Evolutionary conservation across 2,888 invertebrate species (phyloP).

Genomic region (Lysandra bellargus): DNA sequence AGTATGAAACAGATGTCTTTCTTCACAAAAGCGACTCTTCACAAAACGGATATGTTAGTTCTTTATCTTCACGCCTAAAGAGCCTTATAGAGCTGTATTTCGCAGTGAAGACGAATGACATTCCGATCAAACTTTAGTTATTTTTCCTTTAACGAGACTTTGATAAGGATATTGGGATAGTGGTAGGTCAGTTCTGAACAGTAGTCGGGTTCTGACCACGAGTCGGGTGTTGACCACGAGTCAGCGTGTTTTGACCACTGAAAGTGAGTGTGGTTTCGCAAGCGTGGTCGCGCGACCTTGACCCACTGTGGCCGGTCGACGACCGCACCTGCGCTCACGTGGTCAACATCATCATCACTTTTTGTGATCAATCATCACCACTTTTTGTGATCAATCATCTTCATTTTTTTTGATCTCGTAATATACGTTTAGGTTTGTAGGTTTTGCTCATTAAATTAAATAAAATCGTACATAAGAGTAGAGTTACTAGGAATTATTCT

Average conservation of each 20-base stretch:
- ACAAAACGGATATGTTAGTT: too few species aligned
- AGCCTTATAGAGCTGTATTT: too few species aligned
- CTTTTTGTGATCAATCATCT: not conserved
- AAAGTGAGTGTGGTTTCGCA: constrained; percentile 27
- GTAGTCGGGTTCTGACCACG: not conserved
- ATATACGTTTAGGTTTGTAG: not conserved
- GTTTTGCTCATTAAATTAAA: not conserved
- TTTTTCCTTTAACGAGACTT: too few species aligned
- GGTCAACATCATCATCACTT: constrained; percentile 2
- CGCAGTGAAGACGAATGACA: too few species aligned
- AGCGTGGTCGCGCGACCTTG: constrained; percentile 19
- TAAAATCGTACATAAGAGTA: not conserved
- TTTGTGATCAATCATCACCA: not conserved
- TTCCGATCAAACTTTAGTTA: too few species aligned
- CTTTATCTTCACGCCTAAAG: too few species aligned
- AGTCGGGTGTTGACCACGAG: not conserved
- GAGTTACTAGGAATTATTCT: not conserved
- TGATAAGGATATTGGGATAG: too few species aligned
- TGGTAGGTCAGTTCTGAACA: too few species aligned
- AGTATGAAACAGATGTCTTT: too few species aligned
- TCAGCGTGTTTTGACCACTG: not conserved
- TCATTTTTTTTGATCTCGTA: not conserved
- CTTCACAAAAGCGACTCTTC: too few species aligned
- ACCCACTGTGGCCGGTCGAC: constrained; percentile 28
- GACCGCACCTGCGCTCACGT: constrained; percentile 25